Conservation (phyloP, 2,888 invertebrate species). For the Hemaris fuciformis region DNA sequence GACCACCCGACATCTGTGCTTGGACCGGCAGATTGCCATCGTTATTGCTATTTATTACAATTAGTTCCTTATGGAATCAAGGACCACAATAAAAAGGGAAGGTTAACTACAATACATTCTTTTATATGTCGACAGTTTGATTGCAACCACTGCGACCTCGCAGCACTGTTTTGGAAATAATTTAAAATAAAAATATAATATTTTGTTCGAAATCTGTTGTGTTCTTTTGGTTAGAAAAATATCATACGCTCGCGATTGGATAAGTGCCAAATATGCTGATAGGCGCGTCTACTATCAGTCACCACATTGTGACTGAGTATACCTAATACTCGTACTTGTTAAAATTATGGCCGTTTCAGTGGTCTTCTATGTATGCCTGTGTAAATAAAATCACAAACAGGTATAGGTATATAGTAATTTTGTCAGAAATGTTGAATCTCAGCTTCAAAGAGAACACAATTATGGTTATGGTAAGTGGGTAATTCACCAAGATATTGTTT, state of each 20-base stretch:
- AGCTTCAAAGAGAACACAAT: no score
- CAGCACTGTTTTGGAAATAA: background rate
- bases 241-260: background rate
- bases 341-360: background rate
- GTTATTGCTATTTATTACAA: constrained; percentile 15
- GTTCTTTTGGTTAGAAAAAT: background rate
- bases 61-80: constrained; percentile 5
- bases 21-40: constrained; percentile 9
- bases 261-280: background rate
- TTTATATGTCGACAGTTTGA: background rate
- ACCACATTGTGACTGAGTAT: background rate
- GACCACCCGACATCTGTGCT: constrained; percentile 14
- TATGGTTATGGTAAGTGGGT: no score
- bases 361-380: no score
- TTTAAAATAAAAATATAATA: background rate
- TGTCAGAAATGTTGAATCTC: no score
- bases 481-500: no score
- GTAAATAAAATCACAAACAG: background rate
- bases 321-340: background rate
- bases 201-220: background rate
- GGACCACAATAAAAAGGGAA: background rate
- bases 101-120: background rate
- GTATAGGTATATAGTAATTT: no score
- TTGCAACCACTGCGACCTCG: background rate
- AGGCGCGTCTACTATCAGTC: background rate